Evolutionary conservation across 2,888 invertebrate species (phyloP).

Genomic region (Hipparchia sbordonii): DNA sequence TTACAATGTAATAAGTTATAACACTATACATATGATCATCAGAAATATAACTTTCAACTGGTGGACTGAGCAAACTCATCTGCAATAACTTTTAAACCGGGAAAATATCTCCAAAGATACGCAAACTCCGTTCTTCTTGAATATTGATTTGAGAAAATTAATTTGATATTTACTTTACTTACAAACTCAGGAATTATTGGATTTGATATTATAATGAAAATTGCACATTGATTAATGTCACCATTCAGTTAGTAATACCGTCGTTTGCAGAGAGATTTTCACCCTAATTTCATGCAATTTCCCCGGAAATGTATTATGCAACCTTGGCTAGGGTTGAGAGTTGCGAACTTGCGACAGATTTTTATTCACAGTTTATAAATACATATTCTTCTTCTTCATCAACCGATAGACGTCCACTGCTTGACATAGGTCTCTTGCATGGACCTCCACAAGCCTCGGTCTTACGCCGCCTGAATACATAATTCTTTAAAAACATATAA

Average conservation of each 20-base stretch:
- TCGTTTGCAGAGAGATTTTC: conserved; percentile 1
- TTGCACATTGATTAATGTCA: neutral
- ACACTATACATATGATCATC: too few relatives aligned
- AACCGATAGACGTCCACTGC: too few relatives aligned
- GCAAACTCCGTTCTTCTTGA: neutral
- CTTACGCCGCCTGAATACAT: too few relatives aligned
- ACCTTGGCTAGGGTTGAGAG: neutral
- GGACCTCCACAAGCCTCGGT: too few relatives aligned
- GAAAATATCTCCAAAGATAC: neutral
- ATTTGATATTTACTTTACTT: neutral
- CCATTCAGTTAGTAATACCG: neutral
- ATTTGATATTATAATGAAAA: neutral
- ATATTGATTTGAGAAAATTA: too few relatives aligned
- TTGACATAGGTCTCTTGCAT: too few relatives aligned
- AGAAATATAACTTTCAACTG: too few relatives aligned
- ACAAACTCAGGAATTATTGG: neutral
- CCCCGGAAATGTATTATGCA: neutral
- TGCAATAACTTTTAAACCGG: too few relatives aligned
- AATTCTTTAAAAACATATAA: too few relatives aligned
- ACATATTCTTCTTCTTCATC: too few relatives aligned
- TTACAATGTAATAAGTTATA: too few relatives aligned
- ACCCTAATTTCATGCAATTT: conserved; percentile 7
- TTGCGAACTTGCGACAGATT: neutral
- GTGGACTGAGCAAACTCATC: too few relatives aligned
- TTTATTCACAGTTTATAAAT: neutral